phyloP scores from a whole-genome alignment of 2,888 invertebrate species.

The Melipona beecheii region DNA sequence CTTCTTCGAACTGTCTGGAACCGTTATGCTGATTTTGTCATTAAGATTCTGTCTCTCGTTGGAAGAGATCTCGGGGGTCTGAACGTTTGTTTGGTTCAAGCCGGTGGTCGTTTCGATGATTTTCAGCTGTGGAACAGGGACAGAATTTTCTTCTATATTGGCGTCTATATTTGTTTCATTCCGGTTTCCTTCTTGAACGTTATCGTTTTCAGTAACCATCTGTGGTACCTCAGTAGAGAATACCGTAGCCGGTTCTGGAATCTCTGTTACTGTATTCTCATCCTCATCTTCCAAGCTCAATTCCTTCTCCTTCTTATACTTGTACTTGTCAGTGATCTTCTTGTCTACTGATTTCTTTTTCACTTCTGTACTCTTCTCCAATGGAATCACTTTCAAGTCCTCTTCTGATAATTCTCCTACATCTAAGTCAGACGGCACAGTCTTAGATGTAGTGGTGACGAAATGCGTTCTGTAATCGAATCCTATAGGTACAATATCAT shows the following conservation, averaged over 20 bases:
- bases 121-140: conserved; percentile 61
- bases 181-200: conserved; percentile 27
- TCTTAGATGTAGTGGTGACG: conserved; percentile 66
- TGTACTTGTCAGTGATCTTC: conserved; percentile 66
- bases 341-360: conserved; percentile 68
- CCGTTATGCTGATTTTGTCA: not conserved
- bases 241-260: conserved; percentile 18
- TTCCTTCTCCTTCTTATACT: conserved; percentile 72
- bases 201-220: not conserved
- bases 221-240: conserved; percentile 36
- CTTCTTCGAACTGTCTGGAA: conserved; percentile 34
- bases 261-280: conserved; percentile 49
- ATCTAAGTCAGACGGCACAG: conserved; percentile 45
- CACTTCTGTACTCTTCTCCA: conserved; percentile 71
- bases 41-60: not conserved
- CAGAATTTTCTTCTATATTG: conserved; percentile 54
- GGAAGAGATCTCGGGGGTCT: not conserved
- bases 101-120: conserved; percentile 61
- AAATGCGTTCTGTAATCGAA: conserved; percentile 75
- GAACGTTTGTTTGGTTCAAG: conserved; percentile 28
- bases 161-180: conserved; percentile 6
- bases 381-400: conserved; percentile 76
- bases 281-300: conserved; percentile 63
- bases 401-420: conserved; percentile 72
- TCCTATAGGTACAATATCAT: conserved; percentile 73